phyloP scores from a whole-genome alignment of 2,888 invertebrate genomes.

The Acronicta aceris region DNA sequence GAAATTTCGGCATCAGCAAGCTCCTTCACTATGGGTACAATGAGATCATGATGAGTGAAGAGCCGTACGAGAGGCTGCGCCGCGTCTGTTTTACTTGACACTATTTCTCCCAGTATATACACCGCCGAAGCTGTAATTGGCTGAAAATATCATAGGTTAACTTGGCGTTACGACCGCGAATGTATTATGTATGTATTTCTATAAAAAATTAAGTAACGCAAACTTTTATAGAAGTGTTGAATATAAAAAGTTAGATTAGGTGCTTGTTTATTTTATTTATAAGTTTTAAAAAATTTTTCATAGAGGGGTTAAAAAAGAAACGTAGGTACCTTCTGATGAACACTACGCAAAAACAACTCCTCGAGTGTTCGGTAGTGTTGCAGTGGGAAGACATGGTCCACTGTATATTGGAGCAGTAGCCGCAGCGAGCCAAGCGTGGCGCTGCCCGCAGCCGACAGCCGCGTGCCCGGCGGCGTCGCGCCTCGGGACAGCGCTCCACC shows the following conservation, averaged over 20 bases:
- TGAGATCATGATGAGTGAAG: conserved; percentile 95
- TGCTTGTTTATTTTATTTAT: too few relatives aligned
- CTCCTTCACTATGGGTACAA: conserved; percentile 94
- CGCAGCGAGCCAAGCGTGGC: conserved; percentile 94
- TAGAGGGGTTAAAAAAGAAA: neutral
- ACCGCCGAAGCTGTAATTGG: conserved; percentile 95
- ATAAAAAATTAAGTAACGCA: neutral
- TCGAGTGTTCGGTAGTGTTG: conserved; percentile 94
- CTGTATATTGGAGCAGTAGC: conserved; percentile 95
- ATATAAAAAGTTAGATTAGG: too few relatives aligned
- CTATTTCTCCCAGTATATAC: conserved; percentile 95
- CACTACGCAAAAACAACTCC: conserved; percentile 93
- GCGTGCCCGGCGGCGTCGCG: conserved; percentile 93
- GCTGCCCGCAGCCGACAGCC: conserved; percentile 89
- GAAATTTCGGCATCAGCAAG: conserved; percentile 96
- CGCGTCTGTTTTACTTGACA: conserved; percentile 95
- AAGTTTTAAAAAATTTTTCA: too few relatives aligned
- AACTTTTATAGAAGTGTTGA: neutral
- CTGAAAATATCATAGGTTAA: conserved; percentile 74
- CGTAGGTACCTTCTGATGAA: conserved; percentile 90
- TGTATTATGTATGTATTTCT: neutral
- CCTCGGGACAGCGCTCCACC: conserved; percentile 91
- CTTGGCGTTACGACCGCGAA: too few relatives aligned
- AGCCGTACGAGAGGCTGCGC: conserved; percentile 96
- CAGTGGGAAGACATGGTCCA: conserved; percentile 96